Evolutionary conservation across 2,113 vertebrate genomes (phyloP).

Genomic region (Microcebus lehilahytsara): DNA sequence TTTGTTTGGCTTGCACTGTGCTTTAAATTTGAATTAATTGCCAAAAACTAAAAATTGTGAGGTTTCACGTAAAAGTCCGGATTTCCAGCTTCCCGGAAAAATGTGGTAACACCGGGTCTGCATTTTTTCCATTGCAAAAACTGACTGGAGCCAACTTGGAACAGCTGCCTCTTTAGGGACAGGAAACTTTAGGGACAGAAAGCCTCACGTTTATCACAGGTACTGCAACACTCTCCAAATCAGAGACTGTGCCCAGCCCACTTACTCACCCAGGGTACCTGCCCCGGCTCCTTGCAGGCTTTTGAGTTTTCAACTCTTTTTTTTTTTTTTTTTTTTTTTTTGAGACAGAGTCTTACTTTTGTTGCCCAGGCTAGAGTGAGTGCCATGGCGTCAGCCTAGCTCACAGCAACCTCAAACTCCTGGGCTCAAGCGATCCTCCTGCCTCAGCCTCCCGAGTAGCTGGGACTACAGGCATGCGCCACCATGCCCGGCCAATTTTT

Average conservation of each 20-base stretch:
- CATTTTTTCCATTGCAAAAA: slow-evolving; percentile 44
- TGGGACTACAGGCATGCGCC: too few species aligned
- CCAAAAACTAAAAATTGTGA: slow-evolving; percentile 66
- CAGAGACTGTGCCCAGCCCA: neutral
- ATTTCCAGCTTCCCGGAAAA: slow-evolving; percentile 72
- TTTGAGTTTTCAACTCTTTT: neutral
- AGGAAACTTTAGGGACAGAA: neutral
- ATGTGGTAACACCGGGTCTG: slow-evolving; percentile 48
- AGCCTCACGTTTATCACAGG: neutral
- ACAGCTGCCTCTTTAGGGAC: slow-evolving; percentile 18
- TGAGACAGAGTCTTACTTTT: too few species aligned
- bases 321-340: too few species aligned
- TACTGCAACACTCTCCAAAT: neutral
- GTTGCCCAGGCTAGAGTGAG: too few species aligned
- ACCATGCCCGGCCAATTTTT: too few species aligned
- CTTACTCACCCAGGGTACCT: neutral
- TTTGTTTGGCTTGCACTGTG: slow-evolving; percentile 55
- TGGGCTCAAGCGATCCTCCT: too few species aligned
- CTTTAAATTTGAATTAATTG: slow-evolving; percentile 67
- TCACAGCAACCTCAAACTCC: too few species aligned
- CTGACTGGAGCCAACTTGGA: neutral
- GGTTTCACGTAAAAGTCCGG: slow-evolving; percentile 55
- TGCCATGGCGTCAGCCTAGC: too few species aligned
- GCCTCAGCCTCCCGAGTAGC: too few species aligned
- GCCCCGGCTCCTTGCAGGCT: neutral